A percentile compares a stretch with the other conserved stretches of the same genome.
Conservation (phyloP, 2,797 vertebrate genomes). For the Linurgus olivaceus region DNA sequence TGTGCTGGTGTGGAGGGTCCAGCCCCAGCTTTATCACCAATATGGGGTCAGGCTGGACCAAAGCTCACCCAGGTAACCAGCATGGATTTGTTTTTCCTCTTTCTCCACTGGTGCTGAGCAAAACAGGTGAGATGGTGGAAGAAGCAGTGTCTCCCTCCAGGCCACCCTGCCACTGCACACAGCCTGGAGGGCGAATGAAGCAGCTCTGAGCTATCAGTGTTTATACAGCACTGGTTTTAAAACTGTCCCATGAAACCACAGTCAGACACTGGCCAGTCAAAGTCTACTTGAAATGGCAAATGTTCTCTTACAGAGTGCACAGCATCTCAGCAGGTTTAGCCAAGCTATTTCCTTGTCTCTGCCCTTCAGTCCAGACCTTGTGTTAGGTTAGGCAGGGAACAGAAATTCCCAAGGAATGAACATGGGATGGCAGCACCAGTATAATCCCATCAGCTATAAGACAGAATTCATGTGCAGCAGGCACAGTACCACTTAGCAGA, state of each 20-base stretch:
- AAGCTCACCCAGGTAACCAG: not conserved
- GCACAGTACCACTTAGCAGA: constrained; percentile 44
- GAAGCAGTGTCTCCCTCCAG: fast-evolving
- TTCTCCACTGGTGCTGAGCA: not conserved
- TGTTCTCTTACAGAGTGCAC: fast-evolving
- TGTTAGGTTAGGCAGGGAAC: constrained; percentile 24
- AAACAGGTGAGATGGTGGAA: not conserved
- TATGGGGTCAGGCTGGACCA: not conserved
- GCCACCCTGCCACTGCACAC: not conserved
- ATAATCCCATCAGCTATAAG: constrained; percentile 33
- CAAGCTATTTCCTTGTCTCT: not conserved
- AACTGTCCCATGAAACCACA: not conserved
- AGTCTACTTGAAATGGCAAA: not conserved
- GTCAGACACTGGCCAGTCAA: not conserved
- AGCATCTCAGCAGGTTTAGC: not conserved
- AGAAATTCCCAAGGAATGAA: constrained; percentile 29
- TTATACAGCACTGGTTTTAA: not conserved
- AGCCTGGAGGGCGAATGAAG: not conserved
- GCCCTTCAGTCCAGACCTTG: not conserved
- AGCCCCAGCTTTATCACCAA: fast-evolving
- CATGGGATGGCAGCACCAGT: not conserved
- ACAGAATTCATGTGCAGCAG: not conserved
- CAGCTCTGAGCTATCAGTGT: not conserved
- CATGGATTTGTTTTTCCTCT: not conserved
- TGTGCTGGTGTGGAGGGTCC: not conserved